A percentile compares a stretch with the other conserved stretches of the same genome.
phyloP scores from a whole-genome alignment of 2,113 vertebrate species.

The Elachura formosa region DNA sequence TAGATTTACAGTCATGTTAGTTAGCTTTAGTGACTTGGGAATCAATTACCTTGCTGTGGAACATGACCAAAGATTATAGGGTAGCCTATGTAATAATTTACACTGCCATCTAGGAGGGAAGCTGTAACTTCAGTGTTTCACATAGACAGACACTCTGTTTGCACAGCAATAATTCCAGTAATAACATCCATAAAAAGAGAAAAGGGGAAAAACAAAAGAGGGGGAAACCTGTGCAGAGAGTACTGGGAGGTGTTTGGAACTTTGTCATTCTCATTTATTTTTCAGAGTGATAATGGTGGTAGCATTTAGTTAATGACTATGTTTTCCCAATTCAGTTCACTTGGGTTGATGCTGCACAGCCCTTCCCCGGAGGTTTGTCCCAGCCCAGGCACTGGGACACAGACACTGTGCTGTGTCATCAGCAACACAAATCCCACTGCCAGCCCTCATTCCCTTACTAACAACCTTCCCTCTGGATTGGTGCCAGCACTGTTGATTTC shows the following conservation, averaged over 20 bases:
- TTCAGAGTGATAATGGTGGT: background rate
- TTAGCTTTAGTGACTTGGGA: constrained; percentile 54
- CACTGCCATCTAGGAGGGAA: constrained; percentile 17
- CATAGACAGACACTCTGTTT: background rate
- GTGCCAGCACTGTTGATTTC: background rate
- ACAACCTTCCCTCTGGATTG: background rate
- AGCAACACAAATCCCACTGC: background rate
- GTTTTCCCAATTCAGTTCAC: background rate
- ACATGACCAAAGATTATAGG: constrained; percentile 51
- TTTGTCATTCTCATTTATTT: background rate
- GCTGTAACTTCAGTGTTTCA: background rate
- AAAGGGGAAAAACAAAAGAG: background rate
- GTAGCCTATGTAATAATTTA: constrained; percentile 26
- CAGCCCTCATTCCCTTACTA: background rate
- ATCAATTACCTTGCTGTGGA: constrained; percentile 47
- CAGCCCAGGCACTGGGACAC: background rate
- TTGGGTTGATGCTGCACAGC: background rate
- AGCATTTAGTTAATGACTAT: background rate
- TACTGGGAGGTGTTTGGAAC: background rate
- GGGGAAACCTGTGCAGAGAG: background rate
- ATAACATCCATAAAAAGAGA: background rate
- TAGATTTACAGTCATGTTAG: constrained; percentile 44
- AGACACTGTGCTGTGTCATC: background rate
- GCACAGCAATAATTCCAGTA: background rate
- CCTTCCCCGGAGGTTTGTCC: background rate